Evolutionary conservation across 2,113 vertebrate genomes (phyloP).

Genomic region (Capreolus pygargus): DNA sequence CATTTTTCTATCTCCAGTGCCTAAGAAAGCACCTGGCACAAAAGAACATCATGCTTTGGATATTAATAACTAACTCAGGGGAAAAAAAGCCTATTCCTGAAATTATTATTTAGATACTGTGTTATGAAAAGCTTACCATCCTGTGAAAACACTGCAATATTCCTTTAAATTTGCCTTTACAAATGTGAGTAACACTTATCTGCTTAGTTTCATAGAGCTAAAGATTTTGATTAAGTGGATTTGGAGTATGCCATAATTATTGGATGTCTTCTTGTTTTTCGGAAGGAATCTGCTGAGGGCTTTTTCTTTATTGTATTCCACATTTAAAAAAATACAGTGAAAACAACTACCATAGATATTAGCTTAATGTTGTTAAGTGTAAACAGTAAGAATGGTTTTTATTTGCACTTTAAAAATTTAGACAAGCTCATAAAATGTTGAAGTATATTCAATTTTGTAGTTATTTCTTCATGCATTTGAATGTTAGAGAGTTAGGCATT

Average conservation of each 20-base stretch:
- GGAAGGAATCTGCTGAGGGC: background rate
- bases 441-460: background rate
- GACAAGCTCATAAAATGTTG: background rate
- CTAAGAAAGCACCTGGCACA: background rate
- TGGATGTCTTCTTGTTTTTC: background rate
- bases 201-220: background rate
- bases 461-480: background rate
- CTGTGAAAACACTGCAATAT: background rate
- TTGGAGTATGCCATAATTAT: background rate
- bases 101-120: background rate
- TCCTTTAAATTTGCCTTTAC: background rate
- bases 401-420: background rate
- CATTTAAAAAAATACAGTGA: background rate
- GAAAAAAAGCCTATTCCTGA: background rate
- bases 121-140: background rate
- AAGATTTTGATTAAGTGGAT: slow-evolving; percentile 1
- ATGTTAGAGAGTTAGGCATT: background rate
- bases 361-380: background rate
- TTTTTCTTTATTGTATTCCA: background rate
- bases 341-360: background rate
- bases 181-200: background rate
- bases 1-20: background rate
- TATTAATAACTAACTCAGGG: background rate
- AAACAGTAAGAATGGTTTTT: background rate
- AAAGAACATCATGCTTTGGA: background rate